Base-by-base conservation (phyloP, 2,797 vertebrate species). In the Aulostomus chinensis region DNA sequence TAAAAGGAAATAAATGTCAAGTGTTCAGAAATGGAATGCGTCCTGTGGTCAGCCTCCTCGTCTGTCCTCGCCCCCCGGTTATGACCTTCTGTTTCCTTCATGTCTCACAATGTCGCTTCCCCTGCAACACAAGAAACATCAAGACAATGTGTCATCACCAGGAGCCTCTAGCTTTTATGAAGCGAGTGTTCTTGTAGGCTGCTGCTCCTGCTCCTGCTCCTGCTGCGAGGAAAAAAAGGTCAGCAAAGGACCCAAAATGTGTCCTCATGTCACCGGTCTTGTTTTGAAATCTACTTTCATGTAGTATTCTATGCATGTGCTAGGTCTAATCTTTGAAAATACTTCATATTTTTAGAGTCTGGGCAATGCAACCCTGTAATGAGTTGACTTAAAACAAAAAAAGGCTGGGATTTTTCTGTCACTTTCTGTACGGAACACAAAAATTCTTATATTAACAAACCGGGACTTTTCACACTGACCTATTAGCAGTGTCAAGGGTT, bases 71-170 rank as follows among this genome's bases (percentile, higher is more conserved):
- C n/a, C 40, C 24, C 14, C 2, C 2, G 43, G 37, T 41, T 2
- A 2, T 14, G 37, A 20, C 17, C n/a, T 31, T 20, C 30, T 14
- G 34, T 31, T 32, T 31, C 5, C 22, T 20, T 21, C 1, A 7
- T 47, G 35, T 57, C 38, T 56, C 18, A 15, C 75, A 31, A 76
- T 70, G 73, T 80, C 74, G 50, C 34, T 38, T 70, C 33, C 61
- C 59, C 51, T 7, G 50, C 47, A 68, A 69, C 50, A 9, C 3
- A 15, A n/a, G 38, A 26, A 11, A 40, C 9, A 28, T 65, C 68
- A 60, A 39, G 56, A 46, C 7, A 33, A 59, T 59, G 65, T 65
- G 62, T 80, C 52, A 65, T 64, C 31, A 52, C 17, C 2, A 2
- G n/a, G n/a, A 20, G 62, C 68, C 67, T 25, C 13, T 0, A 57